A percentile compares a stretch with the other conserved stretches of the same genome.
Conservation (phyloP, 2,797 vertebrate genomes). For the Rhinoraja longicauda region DNA sequence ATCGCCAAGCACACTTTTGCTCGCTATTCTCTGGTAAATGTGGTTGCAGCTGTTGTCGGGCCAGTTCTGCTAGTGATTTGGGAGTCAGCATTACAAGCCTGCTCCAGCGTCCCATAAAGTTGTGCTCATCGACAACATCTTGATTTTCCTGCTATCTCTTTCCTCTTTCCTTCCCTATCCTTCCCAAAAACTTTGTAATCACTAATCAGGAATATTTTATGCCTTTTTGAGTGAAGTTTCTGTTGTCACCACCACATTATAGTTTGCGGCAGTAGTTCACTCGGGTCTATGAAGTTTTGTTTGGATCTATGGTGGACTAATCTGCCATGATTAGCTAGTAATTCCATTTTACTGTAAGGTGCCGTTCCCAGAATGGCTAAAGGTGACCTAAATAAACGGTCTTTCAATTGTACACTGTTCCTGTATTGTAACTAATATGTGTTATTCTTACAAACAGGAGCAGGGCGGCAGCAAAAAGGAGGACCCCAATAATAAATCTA, state of each 20-base stretch:
- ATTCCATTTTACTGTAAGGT: background rate
- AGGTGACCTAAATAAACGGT: too few relatives aligned
- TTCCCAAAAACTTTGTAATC: too few relatives aligned
- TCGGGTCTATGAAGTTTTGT: background rate
- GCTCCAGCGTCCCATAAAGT: background rate
- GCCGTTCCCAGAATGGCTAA: background rate
- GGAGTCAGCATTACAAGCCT: background rate
- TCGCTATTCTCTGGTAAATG: background rate
- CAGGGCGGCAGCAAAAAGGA: conserved; percentile 73
- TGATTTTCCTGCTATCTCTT: background rate
- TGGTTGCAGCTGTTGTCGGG: background rate
- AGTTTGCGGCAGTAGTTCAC: too few relatives aligned
- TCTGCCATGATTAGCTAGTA: background rate
- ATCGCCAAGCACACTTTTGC: too few relatives aligned
- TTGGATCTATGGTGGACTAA: background rate
- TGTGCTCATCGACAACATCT: background rate
- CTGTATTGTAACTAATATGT: background rate
- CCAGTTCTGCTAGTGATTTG: background rate
- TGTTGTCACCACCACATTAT: too few relatives aligned
- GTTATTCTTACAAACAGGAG: conserved; percentile 53
- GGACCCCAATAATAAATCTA: conserved; percentile 79
- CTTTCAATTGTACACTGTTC: background rate
- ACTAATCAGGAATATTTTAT: too few relatives aligned
- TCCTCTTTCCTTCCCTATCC: too few relatives aligned
- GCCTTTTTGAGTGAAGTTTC: too few relatives aligned